These are phyloP conservation scores for Synchiropus splendidus DNA, from an alignment of 2,113 vertebrate genomes.

Conservation along the genomic window DNA sequence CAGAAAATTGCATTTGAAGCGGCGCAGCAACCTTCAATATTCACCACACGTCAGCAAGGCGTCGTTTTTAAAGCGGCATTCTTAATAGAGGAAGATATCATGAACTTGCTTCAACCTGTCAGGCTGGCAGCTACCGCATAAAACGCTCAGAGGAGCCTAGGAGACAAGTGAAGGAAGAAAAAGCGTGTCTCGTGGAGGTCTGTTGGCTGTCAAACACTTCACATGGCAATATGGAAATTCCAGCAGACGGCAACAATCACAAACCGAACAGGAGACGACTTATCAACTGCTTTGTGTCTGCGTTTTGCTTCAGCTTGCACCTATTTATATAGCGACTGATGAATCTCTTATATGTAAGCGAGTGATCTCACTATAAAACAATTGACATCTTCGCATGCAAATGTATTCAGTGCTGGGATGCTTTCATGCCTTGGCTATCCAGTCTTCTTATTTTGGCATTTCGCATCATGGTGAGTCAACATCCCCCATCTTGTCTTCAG, in stretches of 20 bases:
- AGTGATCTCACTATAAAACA: too few relatives aligned
- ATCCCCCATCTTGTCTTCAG: too few relatives aligned
- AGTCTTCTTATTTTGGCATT: too few relatives aligned
- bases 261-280: conserved; percentile 2
- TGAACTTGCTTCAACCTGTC: conserved; percentile 19
- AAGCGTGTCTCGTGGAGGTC: conserved; percentile 35
- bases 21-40: conserved; percentile 29
- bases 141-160: conserved; percentile 13
- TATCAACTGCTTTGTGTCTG: neutral
- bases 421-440: too few relatives aligned
- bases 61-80: conserved; percentile 20
- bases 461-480: too few relatives aligned
- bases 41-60: conserved; percentile 15
- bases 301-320: conserved; percentile 7
- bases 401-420: too few relatives aligned
- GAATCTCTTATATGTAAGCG: too few relatives aligned
- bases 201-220: conserved; percentile 38
- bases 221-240: conserved; percentile 20
- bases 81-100: conserved; percentile 26
- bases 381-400: too few relatives aligned
- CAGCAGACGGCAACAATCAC: conserved; percentile 12
- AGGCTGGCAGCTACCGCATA: conserved; percentile 9
- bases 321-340: too few relatives aligned
- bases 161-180: conserved; percentile 39
- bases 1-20: conserved; percentile 24